Evolutionary conservation across 2,888 invertebrate genomes (phyloP).

Genomic region (Priocnemis perturbator): DNA sequence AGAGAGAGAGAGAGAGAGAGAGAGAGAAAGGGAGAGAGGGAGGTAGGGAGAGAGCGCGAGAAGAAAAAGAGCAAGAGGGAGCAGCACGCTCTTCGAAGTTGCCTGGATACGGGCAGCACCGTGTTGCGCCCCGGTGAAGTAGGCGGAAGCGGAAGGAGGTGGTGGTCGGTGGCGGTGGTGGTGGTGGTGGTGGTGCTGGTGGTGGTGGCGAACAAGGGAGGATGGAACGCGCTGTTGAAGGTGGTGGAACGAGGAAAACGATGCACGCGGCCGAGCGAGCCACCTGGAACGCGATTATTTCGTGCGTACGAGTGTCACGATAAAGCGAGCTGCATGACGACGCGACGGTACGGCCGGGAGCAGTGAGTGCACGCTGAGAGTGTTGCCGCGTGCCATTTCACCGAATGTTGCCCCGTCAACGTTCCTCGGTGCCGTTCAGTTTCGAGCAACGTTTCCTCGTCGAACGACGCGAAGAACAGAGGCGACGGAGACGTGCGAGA

Average conservation of each 20-base stretch:
- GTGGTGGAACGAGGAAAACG: constrained; percentile 52
- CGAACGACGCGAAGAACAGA: too few relatives aligned
- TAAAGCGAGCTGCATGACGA: too few relatives aligned
- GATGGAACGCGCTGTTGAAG: constrained; percentile 43
- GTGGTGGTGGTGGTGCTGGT: constrained; percentile 45
- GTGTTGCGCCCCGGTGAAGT: constrained; percentile 59
- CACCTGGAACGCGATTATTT: constrained; percentile 34
- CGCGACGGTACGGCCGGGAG: too few relatives aligned
- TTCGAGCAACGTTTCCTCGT: too few relatives aligned
- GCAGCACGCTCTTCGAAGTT: constrained; percentile 55
- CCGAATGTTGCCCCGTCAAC: too few relatives aligned
- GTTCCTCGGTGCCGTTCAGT: too few relatives aligned
- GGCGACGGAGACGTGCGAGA: too few relatives aligned
- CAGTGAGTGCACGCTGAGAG: too few relatives aligned
- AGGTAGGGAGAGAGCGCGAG: background rate
- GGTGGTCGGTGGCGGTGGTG: constrained; percentile 16
- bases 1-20: background rate
- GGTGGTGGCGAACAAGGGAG: constrained; percentile 40
- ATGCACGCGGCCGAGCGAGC: constrained; percentile 40
- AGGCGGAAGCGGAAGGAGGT: constrained; percentile 45
- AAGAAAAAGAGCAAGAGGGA: constrained; percentile 36
- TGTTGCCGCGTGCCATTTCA: too few relatives aligned
- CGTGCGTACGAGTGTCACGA: constrained; percentile 40
- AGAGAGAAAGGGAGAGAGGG: background rate
- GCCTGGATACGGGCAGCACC: constrained; percentile 57